Evolutionary conservation across 2,113 vertebrate genomes (phyloP), one percentile per base, ranked within the genome.

Genomic region (Polypterus senegalus): DNA sequence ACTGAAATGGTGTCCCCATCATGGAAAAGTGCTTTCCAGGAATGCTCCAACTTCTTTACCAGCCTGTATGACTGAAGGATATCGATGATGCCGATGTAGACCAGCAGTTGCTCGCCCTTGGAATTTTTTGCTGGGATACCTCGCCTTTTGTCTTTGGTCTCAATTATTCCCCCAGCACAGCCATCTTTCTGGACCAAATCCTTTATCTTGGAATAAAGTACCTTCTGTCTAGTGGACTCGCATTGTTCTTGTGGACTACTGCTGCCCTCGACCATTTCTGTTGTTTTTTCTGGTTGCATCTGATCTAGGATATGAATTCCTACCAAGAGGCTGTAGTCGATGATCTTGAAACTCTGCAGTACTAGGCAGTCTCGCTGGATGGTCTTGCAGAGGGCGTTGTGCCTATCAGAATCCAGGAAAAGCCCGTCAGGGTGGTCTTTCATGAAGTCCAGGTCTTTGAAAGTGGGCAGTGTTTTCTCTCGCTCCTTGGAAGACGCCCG

Each of bases 61-160:
- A 97, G 92, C 94, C 94, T 90, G 78, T 98, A 98, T 2, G 94
- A 94, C 77, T 98, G 94, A 4, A 98, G 72, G 47, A 98, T 88
- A 49, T 98, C 94, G 3, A 98, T 98, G 78, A 98, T 90, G 53
- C 94, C 93, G 0, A 98, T 86, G 70, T 94, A 98, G 44, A 98
- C 86, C 60, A 97, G 87, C 64, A 98, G 71, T 45, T 93, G 69
- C 69, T 98, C 94, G 27, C 92, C 93, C 75, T 82, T 92, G n/a
- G 58, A 71, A 3, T 88, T 98, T 9, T 91, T 79, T 62, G 86
- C 87, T 0, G 94, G 94, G 61, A 98, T 98, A 1, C 94, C 94
- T 1, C 94, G 93, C 94, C 93, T 89, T 70, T 94, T 98, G 69
- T 88, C 86, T 0, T 87, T 81, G 0, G 81, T 86, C 10, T 88